Evolutionary conservation across 2,888 invertebrate genomes (phyloP).

Genomic region (Hyles lineata): DNA sequence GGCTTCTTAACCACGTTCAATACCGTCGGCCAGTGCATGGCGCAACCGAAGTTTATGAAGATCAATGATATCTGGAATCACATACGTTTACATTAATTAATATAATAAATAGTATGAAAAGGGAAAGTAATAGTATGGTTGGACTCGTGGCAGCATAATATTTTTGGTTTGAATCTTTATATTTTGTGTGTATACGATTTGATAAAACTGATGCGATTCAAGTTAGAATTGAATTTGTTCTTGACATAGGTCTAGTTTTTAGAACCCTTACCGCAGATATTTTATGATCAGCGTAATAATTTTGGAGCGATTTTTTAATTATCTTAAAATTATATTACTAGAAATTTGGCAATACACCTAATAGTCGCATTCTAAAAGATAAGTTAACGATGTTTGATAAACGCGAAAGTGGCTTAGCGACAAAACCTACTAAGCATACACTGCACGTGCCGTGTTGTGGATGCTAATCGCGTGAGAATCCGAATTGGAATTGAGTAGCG

Average conservation of each 20-base stretch:
- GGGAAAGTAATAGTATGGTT: too few relatives aligned
- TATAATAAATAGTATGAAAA: too few relatives aligned
- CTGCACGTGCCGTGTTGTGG: background rate
- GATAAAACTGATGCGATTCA: too few relatives aligned
- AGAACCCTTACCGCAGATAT: too few relatives aligned
- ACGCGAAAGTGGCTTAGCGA: background rate
- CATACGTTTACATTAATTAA: background rate
- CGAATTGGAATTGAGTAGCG: background rate
- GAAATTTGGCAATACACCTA: background rate
- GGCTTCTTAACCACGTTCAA: constrained; percentile 88
- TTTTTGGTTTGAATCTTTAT: too few relatives aligned
- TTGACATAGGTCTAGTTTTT: too few relatives aligned
- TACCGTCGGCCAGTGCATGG: constrained; percentile 90
- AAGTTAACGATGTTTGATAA: background rate
- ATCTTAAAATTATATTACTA: too few relatives aligned
- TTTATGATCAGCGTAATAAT: too few relatives aligned
- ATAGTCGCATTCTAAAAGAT: background rate
- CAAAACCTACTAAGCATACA: background rate
- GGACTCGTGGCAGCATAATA: too few relatives aligned
- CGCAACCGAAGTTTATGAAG: constrained; percentile 96
- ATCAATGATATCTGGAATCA: constrained; percentile 87
- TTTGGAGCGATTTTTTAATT: too few relatives aligned
- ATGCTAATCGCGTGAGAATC: background rate
- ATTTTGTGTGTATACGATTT: too few relatives aligned
- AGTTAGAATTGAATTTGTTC: too few relatives aligned